phyloP scores from a whole-genome alignment of 1,140 invertebrate species.

The Hyposmocoma kahamanoa region DNA sequence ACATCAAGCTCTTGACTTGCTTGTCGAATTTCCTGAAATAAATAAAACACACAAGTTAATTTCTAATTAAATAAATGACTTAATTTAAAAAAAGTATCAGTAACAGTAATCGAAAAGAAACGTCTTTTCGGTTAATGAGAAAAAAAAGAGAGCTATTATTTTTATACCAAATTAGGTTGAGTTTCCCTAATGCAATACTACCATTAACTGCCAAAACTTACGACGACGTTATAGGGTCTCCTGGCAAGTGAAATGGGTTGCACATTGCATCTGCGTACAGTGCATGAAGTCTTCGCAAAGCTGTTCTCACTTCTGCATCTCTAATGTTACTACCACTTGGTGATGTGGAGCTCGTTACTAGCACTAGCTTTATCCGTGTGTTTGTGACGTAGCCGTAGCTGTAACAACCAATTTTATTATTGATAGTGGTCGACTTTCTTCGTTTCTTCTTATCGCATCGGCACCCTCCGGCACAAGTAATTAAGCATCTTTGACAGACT shows the following conservation, averaged over 20 bases:
- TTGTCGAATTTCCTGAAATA: slow-evolving; percentile 77
- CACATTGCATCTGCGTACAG: slow-evolving; percentile 94
- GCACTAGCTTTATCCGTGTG: slow-evolving; percentile 95
- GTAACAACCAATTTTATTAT: no score
- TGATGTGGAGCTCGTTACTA: slow-evolving; percentile 95
- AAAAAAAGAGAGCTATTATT: background rate
- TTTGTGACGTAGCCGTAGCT: slow-evolving; percentile 99
- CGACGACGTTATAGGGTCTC: slow-evolving; percentile 87
- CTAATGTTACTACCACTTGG: slow-evolving; percentile 89
- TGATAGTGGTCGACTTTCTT: no score
- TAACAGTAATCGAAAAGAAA: no score
- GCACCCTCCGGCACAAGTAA: no score
- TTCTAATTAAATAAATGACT: no score
- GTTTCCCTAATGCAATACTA: no score
- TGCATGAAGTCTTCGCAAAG: slow-evolving; percentile 92
- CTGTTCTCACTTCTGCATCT: slow-evolving; percentile 95
- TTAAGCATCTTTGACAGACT: no score
- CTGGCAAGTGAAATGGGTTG: slow-evolving; percentile 96
- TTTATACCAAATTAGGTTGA: background rate
- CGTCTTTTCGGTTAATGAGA: background rate
- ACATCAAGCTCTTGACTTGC: slow-evolving; percentile 77
- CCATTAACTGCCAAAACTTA: no score
- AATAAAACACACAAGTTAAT: slow-evolving; percentile 22
- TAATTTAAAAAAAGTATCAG: no score
- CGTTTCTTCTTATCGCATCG: no score